phyloP scores from a whole-genome alignment of 2,113 vertebrate genomes.

The Mobula birostris region DNA sequence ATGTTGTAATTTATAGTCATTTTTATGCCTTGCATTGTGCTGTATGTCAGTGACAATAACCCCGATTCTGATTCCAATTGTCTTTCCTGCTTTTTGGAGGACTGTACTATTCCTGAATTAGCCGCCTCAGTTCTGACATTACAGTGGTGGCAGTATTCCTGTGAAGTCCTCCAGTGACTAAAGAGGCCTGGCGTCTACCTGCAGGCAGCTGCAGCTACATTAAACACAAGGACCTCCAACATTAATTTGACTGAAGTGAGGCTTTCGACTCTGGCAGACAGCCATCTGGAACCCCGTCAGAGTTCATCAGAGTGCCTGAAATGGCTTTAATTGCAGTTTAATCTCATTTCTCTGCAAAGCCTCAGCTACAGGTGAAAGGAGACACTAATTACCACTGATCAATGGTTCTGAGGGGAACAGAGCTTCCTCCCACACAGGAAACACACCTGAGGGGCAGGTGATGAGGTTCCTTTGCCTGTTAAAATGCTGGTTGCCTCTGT shows the following conservation, averaged over 20 bases:
- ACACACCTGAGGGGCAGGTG: no score
- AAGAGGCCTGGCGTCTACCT: neutral
- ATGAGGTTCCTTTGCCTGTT: neutral
- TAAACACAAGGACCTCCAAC: neutral
- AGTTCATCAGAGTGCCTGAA: neutral
- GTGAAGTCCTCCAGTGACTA: no score
- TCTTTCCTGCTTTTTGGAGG: no score
- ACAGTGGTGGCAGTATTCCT: no score
- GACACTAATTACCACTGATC: neutral
- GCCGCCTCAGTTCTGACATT: no score
- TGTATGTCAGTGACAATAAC: no score
- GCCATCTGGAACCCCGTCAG: slow-evolving; percentile 5
- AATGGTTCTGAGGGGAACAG: no score
- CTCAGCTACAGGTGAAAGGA: neutral
- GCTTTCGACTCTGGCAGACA: neutral
- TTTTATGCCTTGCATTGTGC: no score
- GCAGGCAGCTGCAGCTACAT: neutral
- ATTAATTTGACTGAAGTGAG: neutral
- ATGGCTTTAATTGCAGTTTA: neutral
- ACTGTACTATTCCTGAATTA: no score
- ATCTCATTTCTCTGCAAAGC: neutral
- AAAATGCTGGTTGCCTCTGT: no score
- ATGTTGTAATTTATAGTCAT: no score
- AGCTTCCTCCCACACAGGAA: neutral
- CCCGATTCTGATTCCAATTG: no score